These are phyloP conservation scores for Nomada hirtipes DNA, from an alignment of 2,888 invertebrate genomes.

Conservation along the genomic window DNA sequence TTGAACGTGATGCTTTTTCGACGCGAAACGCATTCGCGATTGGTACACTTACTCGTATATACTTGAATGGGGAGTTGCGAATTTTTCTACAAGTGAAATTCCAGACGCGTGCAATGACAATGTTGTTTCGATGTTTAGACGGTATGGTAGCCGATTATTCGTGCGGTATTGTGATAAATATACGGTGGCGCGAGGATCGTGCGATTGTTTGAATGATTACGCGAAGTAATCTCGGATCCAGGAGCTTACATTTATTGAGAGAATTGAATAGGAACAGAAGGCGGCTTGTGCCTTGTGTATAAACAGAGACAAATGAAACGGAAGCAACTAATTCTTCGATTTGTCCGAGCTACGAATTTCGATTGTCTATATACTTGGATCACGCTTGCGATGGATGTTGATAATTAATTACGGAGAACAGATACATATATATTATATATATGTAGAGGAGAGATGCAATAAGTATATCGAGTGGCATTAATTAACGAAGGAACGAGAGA, in stretches of 20 bases:
- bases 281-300: slow-evolving; percentile 57
- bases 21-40: background rate
- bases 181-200: slow-evolving; percentile 1
- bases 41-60: background rate
- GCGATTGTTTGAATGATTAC: slow-evolving; percentile 3
- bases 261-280: slow-evolving; percentile 16
- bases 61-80: background rate
- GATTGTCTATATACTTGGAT: slow-evolving; percentile 12
- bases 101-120: slow-evolving; percentile 26
- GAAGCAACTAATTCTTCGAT: background rate
- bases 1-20: background rate
- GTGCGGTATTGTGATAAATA: slow-evolving; percentile 30
- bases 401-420: slow-evolving; percentile 16
- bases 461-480: slow-evolving; percentile 76
- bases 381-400: slow-evolving; percentile 34
- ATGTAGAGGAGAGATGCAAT: slow-evolving; percentile 73
- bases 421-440: slow-evolving; percentile 15
- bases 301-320: slow-evolving; percentile 7
- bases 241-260: background rate
- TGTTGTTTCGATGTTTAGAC: slow-evolving; percentile 26
- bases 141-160: slow-evolving; percentile 7
- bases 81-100: slow-evolving; percentile 1
- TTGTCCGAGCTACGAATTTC: background rate
- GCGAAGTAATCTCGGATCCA: background rate
- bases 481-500: slow-evolving; percentile 60